phyloP scores from a whole-genome alignment of 2,797 vertebrate genomes.

The Semaprochilodus insignis region DNA sequence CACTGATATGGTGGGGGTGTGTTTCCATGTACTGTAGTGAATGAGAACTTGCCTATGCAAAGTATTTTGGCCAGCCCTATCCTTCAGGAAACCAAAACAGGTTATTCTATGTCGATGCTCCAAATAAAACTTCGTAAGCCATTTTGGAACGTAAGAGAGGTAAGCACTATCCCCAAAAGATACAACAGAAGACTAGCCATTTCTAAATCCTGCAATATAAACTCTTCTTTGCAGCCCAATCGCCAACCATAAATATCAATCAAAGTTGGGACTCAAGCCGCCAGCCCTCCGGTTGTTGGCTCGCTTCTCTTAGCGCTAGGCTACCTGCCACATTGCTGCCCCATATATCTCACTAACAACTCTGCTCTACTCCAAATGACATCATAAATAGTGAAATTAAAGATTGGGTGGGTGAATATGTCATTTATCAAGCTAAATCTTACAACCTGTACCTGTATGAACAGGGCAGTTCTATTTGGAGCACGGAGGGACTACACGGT shows the following conservation, averaged over 20 bases:
- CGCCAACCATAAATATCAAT: conserved; percentile 1
- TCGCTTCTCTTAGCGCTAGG: background rate
- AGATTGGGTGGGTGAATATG: background rate
- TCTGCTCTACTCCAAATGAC: background rate
- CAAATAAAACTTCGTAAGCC: background rate
- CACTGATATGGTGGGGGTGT: no score
- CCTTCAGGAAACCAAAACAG: background rate
- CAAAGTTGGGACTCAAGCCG: background rate
- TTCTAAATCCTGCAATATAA: background rate
- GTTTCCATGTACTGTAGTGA: no score
- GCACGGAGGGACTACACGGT: background rate
- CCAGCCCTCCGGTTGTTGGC: background rate
- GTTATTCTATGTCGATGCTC: background rate
- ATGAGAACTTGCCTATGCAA: no score
- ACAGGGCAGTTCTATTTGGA: background rate
- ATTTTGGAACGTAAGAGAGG: background rate
- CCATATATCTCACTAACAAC: background rate
- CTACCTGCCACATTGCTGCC: background rate
- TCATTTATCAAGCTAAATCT: background rate
- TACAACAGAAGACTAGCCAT: background rate
- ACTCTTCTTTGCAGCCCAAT: background rate
- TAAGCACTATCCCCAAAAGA: background rate
- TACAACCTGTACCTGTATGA: background rate
- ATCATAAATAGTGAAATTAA: conserved; percentile 13
- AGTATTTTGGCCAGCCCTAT: no score